Percentiles rank a stretch among this genome's conserved stretches.
Evolutionary conservation across 2,797 vertebrate genomes (phyloP).

Genomic region (Syngnathus rostellatus): DNA sequence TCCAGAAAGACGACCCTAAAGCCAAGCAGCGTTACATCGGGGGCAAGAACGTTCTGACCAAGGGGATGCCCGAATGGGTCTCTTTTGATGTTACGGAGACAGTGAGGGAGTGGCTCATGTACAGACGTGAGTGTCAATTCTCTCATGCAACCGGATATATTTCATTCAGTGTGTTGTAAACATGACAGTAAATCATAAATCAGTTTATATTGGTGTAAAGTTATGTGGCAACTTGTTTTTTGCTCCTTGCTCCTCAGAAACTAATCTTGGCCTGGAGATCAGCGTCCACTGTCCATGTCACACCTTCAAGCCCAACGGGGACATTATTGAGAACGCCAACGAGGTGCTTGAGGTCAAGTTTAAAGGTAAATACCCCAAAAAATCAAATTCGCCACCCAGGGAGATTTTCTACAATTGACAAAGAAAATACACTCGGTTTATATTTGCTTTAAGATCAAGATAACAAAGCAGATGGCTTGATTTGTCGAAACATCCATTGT

Average conservation of each 20-base stretch:
- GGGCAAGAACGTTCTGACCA: conserved; percentile 89
- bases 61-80: conserved; percentile 87
- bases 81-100: conserved; percentile 96
- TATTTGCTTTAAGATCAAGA: not conserved
- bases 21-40: conserved; percentile 93
- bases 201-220: not conserved
- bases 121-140: conserved; percentile 75
- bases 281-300: conserved; percentile 95
- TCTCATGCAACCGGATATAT: not conserved
- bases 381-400: not conserved
- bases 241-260: conserved; percentile 67
- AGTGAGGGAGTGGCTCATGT: conserved; percentile 90
- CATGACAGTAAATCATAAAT: too few relatives aligned
- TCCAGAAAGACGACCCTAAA: conserved; percentile 86
- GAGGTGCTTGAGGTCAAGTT: conserved; percentile 95
- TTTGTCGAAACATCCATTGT: not conserved
- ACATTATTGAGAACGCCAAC: conserved; percentile 83
- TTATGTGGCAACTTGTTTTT: conserved; percentile 31
- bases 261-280: conserved; percentile 91
- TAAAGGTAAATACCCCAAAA: conserved; percentile 73
- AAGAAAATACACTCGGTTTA: not conserved
- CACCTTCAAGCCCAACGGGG: conserved; percentile 88
- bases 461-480: not conserved
- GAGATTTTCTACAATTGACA: not conserved
- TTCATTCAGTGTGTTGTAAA: too few relatives aligned